These are phyloP conservation scores for Chaetodon trifascialis DNA, from an alignment of 2,113 vertebrate species.

Conservation along the genomic window DNA sequence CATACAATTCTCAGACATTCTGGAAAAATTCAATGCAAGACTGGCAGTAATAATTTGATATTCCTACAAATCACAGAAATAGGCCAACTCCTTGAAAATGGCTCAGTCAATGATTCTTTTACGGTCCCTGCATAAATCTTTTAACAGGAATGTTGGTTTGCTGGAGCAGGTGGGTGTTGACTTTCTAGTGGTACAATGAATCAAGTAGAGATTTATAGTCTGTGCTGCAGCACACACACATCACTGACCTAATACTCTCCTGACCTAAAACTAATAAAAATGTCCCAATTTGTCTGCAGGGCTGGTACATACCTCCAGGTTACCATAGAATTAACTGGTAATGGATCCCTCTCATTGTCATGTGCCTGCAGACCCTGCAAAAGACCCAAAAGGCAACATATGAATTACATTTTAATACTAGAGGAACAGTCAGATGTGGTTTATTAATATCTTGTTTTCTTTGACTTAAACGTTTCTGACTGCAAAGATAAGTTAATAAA, in stretches of 20 bases:
- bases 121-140: constrained; percentile 25
- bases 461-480: too few relatives aligned
- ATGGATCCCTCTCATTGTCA: constrained; percentile 42
- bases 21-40: not conserved
- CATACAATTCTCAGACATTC: not conserved
- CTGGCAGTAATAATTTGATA: not conserved
- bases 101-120: constrained; percentile 36
- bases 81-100: constrained; percentile 14
- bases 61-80: constrained; percentile 6
- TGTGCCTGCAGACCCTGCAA: constrained; percentile 57
- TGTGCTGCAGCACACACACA: constrained; percentile 49
- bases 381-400: constrained; percentile 19
- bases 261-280: constrained; percentile 65
- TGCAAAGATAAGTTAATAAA: not conserved
- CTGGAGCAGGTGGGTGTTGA: constrained; percentile 61
- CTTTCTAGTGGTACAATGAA: constrained; percentile 51
- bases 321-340: constrained; percentile 56
- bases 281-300: constrained; percentile 44
- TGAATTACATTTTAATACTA: constrained; percentile 3
- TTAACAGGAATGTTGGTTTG: constrained; percentile 54
- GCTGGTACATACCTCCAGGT: constrained; percentile 75
- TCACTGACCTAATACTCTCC: constrained; percentile 60
- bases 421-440: too few relatives aligned
- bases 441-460: not conserved
- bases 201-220: constrained; percentile 60